Evolutionary conservation across 2,888 invertebrate genomes (phyloP), one percentile per base, ranked within the genome.

Genomic region (Prosapia bicincta): DNA sequence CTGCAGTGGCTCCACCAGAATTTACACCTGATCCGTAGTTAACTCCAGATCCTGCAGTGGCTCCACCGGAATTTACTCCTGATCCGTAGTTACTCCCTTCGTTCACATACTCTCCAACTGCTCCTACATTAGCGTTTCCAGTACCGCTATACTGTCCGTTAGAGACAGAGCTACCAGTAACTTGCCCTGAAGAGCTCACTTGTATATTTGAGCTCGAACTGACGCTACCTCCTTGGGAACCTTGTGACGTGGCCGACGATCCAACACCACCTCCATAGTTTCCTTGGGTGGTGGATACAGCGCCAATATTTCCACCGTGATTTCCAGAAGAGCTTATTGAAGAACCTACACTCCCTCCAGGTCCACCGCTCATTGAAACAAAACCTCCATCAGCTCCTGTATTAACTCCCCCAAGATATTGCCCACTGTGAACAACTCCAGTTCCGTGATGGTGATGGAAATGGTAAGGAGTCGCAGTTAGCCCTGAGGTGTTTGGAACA

Each of bases 201-300:
- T 75, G 75, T n/a, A 43, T 69, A 76, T 9, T 38, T 15, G 76
- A 72, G 26, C 72, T 72, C 15, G 72, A 76, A 54, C 72, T 76
- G 9, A 69, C 68, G 23, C 72, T 69, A 24, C 72, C 32, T 15
- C 76, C 76, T n/a, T 76, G 72, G 23, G 72, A 72, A 26, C 38
- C 38, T 38, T 38, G 38, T 13, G 38, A 38, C 38, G 13, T 38
- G 13, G 38, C 38, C 13, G 38, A 38, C 13, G 38, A 38, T 20
- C 66, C 66, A 13, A 26, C 67, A 70, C 76, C 76, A 76, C 38
- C 76, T 76, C 15, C 69, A 30, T 65, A 73, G 66, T 70, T 72
- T 9, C 66, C 73, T 1, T 54, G 30, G 24, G 54, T 72, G 24
- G 24, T 43, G 2, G 73, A 70, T 54, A 10, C n/a, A 23, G 66